A percentile compares a stretch with the other conserved stretches of the same genome.
Conservation (phyloP, 2,888 invertebrate genomes). For the Acrobasis consociella region DNA sequence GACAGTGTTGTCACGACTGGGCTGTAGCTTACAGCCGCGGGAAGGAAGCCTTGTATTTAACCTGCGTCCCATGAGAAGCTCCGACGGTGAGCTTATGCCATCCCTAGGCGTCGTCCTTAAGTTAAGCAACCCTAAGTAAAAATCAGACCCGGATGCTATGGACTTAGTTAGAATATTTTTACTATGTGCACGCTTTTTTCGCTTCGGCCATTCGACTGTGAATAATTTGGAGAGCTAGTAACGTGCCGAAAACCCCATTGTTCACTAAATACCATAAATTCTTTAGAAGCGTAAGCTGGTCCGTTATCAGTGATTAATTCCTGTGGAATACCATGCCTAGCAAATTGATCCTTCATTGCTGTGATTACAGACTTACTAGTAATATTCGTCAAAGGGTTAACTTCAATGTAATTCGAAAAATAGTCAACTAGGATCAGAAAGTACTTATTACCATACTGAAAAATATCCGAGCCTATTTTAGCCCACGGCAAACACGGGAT, state of each 20-base stretch:
- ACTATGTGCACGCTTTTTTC: neutral
- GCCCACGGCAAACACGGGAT: neutral
- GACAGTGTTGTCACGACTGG: too few relatives aligned
- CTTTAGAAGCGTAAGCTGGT: neutral
- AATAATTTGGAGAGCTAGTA: neutral
- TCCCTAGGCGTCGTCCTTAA: too few relatives aligned
- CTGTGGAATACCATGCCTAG: neutral
- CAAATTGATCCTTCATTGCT: slow-evolving; percentile 5
- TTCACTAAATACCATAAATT: neutral
- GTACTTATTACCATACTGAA: neutral
- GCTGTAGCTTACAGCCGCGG: too few relatives aligned
- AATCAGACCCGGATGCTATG: too few relatives aligned
- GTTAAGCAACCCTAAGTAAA: too few relatives aligned
- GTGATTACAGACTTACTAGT: neutral
- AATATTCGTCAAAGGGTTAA: neutral
- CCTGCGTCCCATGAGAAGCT: too few relatives aligned
- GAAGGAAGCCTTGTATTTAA: too few relatives aligned
- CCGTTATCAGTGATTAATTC: slow-evolving; percentile 1
- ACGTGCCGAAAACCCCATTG: neutral
- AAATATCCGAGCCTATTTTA: slow-evolving; percentile 1
- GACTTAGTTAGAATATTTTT: too few relatives aligned
- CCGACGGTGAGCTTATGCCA: too few relatives aligned
- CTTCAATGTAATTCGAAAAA: neutral
- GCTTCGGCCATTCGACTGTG: neutral
- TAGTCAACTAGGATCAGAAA: neutral